These are phyloP conservation scores for Poeciliopsis presidionis DNA, from an alignment of 2,797 vertebrate genomes.

Conservation along the genomic window DNA sequence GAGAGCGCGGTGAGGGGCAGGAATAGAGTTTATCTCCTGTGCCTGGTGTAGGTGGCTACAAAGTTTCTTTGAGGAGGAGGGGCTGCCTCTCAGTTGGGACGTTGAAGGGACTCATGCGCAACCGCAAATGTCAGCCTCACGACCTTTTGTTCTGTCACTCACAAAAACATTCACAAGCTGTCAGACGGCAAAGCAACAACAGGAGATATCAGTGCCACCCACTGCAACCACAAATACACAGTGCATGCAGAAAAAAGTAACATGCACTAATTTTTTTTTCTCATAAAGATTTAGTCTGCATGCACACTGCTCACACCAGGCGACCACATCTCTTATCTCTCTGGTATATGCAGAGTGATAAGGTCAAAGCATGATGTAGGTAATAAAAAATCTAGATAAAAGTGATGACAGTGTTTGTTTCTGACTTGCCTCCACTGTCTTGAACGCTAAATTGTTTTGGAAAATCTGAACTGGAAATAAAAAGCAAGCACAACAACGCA, in stretches of 20 bases:
- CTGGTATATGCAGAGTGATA: constrained; percentile 1
- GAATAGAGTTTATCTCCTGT: constrained; percentile 69
- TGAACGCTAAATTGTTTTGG: constrained; percentile 35
- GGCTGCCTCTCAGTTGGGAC: constrained; percentile 54
- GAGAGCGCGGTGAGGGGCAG: constrained; percentile 60
- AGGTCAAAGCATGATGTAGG: background rate
- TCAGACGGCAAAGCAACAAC: constrained; percentile 53
- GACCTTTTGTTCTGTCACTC: constrained; percentile 75
- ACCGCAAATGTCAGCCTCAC: constrained; percentile 63
- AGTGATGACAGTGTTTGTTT: constrained; percentile 8
- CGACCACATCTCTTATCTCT: constrained; percentile 20
- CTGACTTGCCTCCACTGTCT: constrained; percentile 1
- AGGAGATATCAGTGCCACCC: constrained; percentile 51
- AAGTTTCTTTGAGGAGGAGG: constrained; percentile 29
- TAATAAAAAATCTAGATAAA: constrained; percentile 3
- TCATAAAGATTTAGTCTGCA: constrained; percentile 5
- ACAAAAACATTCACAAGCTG: constrained; percentile 51
- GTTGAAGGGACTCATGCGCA: constrained; percentile 59
- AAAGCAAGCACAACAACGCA: constrained; percentile 34
- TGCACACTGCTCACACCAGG: constrained; percentile 20
- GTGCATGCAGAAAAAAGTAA: constrained; percentile 12
- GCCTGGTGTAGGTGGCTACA: constrained; percentile 72
- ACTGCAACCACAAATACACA: constrained; percentile 23
- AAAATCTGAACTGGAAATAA: constrained; percentile 46
- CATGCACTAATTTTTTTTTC: background rate